Evolutionary conservation across 2,797 vertebrate genomes (phyloP).

Genomic region (Sebastes cheni): DNA sequence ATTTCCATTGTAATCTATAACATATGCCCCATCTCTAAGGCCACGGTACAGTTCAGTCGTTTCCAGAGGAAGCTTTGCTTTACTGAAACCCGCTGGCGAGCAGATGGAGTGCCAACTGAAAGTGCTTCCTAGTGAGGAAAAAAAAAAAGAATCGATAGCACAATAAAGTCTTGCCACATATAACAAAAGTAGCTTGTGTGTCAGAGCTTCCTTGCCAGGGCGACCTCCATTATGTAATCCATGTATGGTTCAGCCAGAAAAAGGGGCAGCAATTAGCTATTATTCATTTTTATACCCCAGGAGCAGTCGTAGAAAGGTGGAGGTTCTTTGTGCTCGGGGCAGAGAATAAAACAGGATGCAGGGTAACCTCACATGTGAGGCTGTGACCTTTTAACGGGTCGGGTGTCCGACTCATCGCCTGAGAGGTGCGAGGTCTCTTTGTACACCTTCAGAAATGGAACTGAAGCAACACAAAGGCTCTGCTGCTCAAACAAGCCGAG

Average conservation of each 20-base stretch:
- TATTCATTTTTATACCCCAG: background rate
- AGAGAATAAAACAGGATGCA: background rate
- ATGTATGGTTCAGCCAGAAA: background rate
- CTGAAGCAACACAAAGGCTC: conserved; percentile 16
- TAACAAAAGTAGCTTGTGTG: conserved; percentile 37
- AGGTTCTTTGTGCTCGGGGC: conserved; percentile 7
- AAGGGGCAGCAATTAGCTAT: conserved; percentile 13
- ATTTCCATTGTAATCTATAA: conserved; percentile 57
- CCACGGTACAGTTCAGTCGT: conserved; percentile 31
- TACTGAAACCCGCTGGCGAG: conserved; percentile 39
- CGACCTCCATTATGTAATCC: conserved; percentile 30
- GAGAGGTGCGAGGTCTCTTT: background rate
- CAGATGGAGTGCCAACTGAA: conserved; percentile 52
- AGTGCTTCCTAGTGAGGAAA: conserved; percentile 29
- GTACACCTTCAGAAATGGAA: conserved; percentile 32
- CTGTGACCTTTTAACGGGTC: conserved; percentile 54
- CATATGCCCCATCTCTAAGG: conserved; percentile 43
- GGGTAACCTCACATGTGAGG: conserved; percentile 10
- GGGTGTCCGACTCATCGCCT: background rate
- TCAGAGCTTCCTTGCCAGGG: conserved; percentile 1
- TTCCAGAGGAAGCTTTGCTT: conserved; percentile 51
- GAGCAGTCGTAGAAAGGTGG: conserved; percentile 2
- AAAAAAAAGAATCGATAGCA: conserved; percentile 28
- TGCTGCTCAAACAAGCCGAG: background rate
- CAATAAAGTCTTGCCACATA: conserved; percentile 22